Evolutionary conservation across 1,140 invertebrate species (phyloP).

Genomic region (Argopecten irradians): DNA sequence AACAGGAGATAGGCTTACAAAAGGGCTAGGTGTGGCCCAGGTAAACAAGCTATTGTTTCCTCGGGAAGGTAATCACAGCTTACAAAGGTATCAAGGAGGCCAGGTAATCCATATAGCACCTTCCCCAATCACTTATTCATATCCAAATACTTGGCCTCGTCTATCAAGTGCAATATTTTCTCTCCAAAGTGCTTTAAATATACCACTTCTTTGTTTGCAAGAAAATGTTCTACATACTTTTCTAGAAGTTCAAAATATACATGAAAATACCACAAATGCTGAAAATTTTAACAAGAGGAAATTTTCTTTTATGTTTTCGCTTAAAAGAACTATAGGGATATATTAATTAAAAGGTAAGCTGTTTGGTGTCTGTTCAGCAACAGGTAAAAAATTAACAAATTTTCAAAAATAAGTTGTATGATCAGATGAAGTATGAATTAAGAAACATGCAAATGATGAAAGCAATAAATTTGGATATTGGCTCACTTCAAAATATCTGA

Average conservation of each 20-base stretch:
- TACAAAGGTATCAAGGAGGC: constrained; percentile 1
- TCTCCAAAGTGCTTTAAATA: too few relatives aligned
- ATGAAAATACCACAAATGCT: not conserved
- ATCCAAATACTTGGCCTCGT: not conserved
- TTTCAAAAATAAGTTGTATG: not conserved
- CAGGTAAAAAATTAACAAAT: not conserved
- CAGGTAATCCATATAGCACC: constrained; percentile 4
- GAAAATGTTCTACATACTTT: too few relatives aligned
- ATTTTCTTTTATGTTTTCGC: not conserved
- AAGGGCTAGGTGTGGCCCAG: not conserved
- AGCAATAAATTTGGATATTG: too few relatives aligned
- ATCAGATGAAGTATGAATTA: too few relatives aligned
- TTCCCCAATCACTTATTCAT: constrained; percentile 3
- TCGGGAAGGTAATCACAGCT: not conserved
- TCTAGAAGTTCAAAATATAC: not conserved
- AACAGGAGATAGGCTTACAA: not conserved
- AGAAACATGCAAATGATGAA: too few relatives aligned
- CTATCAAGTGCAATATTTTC: not conserved
- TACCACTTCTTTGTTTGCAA: too few relatives aligned
- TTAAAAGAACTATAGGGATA: not conserved
- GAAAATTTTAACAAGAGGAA: constrained; percentile 1
- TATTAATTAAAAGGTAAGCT: not conserved
- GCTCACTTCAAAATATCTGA: too few relatives aligned
- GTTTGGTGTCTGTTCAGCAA: not conserved
- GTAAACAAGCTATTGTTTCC: not conserved